Base-by-base conservation (phyloP, 2,888 invertebrate species). In the Saturnia japonica region DNA sequence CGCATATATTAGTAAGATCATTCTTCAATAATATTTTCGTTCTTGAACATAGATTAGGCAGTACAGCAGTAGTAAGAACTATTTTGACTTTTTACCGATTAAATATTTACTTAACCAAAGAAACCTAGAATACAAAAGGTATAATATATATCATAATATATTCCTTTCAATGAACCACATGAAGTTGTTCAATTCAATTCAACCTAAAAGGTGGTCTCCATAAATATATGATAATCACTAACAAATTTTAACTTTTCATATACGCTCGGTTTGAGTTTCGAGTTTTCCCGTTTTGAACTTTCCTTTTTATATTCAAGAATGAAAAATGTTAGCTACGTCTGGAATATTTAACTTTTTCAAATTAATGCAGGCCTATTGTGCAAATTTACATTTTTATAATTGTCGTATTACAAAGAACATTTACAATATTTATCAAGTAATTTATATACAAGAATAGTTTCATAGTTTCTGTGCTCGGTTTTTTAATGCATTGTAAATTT, bases 201-300 rank as follows among this genome's bases (percentile, higher is more conserved):
- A 47, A 47, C 6, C 16, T 22, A 22, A 25, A 57, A 57, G 25
- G 25, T 25, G 14, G 22, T 57, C 57, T 12, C 57, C 57, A 25
- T 57, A 57, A 28, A 57, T 57, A 57, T 25, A 57, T 57, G 25
- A 57, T 57, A 57, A 57, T 57, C 57, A 57, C 11, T 25, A 28
- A 25, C 57, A 57, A 57, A 25, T 57, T 57, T 25, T 57, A 25
- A 9, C 57, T 12, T 57, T 57, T 57, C 57, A 28, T 57, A 14
- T 25, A 57, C 57, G 25, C 25, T 14, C 57, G 57, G 25, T 25
- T 57, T 25, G 57, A 57, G 57, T 57, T 57, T 57, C 12, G 25
- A 57, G 11, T 25, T 57, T 57, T 57, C 25, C 57, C 57, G 57
- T 57, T 57, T 25, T 25, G 57, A 57, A 57, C 25, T 57, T 57